Conservation (phyloP, 2,888 invertebrate species). For the Lamellibrachia satsuma region DNA sequence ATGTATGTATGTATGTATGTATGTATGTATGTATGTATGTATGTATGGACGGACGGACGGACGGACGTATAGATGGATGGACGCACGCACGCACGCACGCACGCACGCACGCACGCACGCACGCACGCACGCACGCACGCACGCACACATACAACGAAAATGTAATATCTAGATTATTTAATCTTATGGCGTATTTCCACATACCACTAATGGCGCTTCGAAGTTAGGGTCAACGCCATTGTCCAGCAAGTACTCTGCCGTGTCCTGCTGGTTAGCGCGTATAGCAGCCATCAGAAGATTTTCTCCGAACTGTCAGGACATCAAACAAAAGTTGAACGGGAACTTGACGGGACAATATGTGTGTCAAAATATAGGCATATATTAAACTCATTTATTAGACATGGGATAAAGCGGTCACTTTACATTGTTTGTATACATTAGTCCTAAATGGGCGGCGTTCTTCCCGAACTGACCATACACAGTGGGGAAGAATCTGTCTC, state of each 20-base stretch:
- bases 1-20: too few relatives aligned
- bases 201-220: conserved; percentile 49
- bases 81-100: too few relatives aligned
- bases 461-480: too few relatives aligned
- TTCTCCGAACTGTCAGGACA: conserved; percentile 54
- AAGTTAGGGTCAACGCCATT: conserved; percentile 58
- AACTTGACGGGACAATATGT: not conserved
- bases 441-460: too few relatives aligned
- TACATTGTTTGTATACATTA: too few relatives aligned
- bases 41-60: too few relatives aligned
- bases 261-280: conserved; percentile 49
- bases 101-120: not conserved
- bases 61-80: too few relatives aligned
- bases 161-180: not conserved
- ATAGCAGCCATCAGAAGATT: conserved; percentile 63
- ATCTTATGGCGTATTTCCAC: not conserved
- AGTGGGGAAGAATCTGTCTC: too few relatives aligned
- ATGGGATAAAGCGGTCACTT: not conserved
- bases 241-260: conserved; percentile 62
- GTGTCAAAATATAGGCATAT: not conserved
- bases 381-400: not conserved
- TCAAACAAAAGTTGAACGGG: not conserved
- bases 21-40: too few relatives aligned
- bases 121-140: not conserved
- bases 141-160: not conserved